Conservation (phyloP, 2,797 vertebrate genomes). For the Platalea minor region DNA sequence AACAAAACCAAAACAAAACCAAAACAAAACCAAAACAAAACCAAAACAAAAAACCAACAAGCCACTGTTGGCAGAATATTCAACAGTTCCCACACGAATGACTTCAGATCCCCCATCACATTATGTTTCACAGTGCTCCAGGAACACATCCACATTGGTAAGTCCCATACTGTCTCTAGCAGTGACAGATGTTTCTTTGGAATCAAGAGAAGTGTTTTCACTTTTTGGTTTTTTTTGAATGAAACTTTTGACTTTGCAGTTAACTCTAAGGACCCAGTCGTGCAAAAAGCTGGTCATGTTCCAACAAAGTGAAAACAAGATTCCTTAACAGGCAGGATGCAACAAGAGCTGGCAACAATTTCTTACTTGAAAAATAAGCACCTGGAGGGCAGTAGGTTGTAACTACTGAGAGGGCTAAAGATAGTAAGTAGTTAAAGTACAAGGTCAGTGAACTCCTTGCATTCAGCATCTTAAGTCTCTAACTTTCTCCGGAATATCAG, state of each 20-base stretch:
- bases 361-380: neutral
- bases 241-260: neutral
- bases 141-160: neutral
- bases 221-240: neutral
- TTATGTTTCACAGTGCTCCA: neutral
- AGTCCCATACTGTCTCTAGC: neutral
- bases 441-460: neutral
- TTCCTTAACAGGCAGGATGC: neutral
- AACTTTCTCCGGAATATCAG: neutral
- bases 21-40: neutral
- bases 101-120: neutral
- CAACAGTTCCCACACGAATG: neutral
- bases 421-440: neutral
- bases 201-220: neutral
- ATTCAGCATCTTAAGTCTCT: neutral
- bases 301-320: neutral
- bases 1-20: too few species aligned
- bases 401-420: neutral
- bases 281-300: neutral
- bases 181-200: neutral
- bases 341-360: neutral
- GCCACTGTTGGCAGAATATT: neutral
- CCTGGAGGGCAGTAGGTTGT: neutral
- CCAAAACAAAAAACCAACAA: neutral
- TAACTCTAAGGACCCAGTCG: neutral